Evolutionary conservation across 2,888 invertebrate genomes (phyloP), one percentile per base, ranked within the genome.

Genomic region (Chorisops tibialis): DNA sequence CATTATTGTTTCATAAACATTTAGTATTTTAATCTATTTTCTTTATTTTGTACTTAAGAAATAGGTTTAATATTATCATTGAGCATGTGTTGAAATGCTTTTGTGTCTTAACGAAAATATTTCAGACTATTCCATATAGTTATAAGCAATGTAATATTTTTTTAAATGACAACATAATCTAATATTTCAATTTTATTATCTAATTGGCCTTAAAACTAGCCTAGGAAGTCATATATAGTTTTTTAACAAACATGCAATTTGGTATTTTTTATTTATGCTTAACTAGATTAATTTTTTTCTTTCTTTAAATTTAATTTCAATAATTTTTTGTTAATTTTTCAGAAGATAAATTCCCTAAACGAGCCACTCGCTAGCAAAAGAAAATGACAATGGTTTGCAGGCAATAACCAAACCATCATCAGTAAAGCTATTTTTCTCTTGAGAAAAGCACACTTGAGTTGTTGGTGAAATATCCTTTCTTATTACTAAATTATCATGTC

Each of bases 321-420:
- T n/a, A n/a, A 22, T 41, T 49, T 19, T 19, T 39, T 35, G n/a
- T 14, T 30, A 7, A 43, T 16, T 24, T 18, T 24, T 51, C 38
- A 54, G 19, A 38, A 49, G 21, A 1, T 24, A 24, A n/a, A 19
- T 50, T 54, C 19, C 50, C 62, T 71, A 78, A 67, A 78, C 78
- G 64, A 78, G 72, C 77, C 78, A 78, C 68, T 78, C 79, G 67
- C 76, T 77, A 63, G 78, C 74, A 69, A 77, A 72, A 37, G 76
- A 73, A 65, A 75, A 75, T 62, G 73, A 73, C 64, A 79, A 73
- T 68, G 76, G 75, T 67, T 75, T 75, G 69, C 73, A 75, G 71
- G 74, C 74, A 72, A 72, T 74, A 71, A 78, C 72, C 71, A 74
- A 71, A 67, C 73, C 72, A 68, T 75, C 76, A 73, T 75, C 48